Base-by-base conservation (phyloP, 2,797 vertebrate genomes). In the Gila robusta region DNA sequence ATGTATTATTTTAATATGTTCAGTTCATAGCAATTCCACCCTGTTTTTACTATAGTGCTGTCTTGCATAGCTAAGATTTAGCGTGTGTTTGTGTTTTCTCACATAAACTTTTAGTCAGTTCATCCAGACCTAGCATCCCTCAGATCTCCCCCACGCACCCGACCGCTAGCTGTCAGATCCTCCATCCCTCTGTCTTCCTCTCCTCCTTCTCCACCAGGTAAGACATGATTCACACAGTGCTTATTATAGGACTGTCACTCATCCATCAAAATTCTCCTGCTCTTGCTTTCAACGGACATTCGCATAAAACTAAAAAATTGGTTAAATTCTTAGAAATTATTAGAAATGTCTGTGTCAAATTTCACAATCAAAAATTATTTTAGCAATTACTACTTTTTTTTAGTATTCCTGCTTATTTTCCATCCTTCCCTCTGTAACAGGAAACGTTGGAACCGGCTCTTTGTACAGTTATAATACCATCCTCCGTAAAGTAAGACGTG, bases 91-190 rank as follows among this genome's bases (percentile, higher is more conserved):
- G 28, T 91, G 82, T 95, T 92, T 92, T 93, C 95, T 92, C 87
- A 90, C 94, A 91, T 88, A 32, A 64, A 88, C 85, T 17, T 66
- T 71, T 90, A 95, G 95, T 93, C 91, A 91, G 66, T 85, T 93
- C 95, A 91, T 95, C 94, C 54, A 92, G 93, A 92, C 95, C 94
- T 92, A 95, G 95, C 93, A 93, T 96, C 90, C 95, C 94, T 93
- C 95, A 93, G 93, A 96, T 96, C 93, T 94, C 90, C 79, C 96
- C 96, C 93, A 96, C 94, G 85, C 96, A 95, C 94, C 96, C 96
- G 93, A 94, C 96, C 91, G 96, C 96, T 91, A 96, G 96, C 93
- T 96, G 96, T 93, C 95, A 94, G 95, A 93, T 93, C 91, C 93
- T 94, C 83, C 94, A 95, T 91, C 95, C 96, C 91, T 93, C 94